Conservation (phyloP, 2,113 vertebrate genomes). For the Chaetura pelagica region DNA sequence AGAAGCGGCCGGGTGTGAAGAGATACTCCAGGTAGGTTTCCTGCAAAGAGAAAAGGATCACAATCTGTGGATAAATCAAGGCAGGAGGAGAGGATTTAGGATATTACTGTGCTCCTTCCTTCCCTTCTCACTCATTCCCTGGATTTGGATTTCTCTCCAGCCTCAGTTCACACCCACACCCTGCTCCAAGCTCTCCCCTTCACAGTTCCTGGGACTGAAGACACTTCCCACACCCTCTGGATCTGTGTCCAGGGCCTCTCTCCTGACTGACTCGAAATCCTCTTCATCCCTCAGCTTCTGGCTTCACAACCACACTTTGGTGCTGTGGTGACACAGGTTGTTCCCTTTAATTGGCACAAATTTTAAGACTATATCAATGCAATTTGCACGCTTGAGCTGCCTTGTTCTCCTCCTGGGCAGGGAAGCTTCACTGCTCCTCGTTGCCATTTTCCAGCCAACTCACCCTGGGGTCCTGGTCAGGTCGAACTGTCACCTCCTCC, state of each 20-base stretch:
- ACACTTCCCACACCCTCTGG: neutral
- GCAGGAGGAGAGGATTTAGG: neutral
- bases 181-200: neutral
- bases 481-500: conserved; percentile 86
- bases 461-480: conserved; percentile 93
- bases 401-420: neutral
- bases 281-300: neutral
- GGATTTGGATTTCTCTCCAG: neutral
- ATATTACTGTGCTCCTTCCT: neutral
- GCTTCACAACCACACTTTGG: neutral
- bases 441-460: neutral
- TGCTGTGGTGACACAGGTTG: neutral
- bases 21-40: conserved; percentile 89
- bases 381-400: neutral
- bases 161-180: neutral
- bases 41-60: conserved; percentile 63
- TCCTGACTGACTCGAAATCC: neutral
- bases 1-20: conserved; percentile 86
- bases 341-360: neutral
- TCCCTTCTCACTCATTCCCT: no score
- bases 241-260: neutral
- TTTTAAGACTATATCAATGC: neutral
- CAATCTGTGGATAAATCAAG: neutral
- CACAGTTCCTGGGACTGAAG: neutral
- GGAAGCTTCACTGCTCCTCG: neutral